phyloP scores from a whole-genome alignment of 1,140 invertebrate species.

The Papilio xuthus region DNA sequence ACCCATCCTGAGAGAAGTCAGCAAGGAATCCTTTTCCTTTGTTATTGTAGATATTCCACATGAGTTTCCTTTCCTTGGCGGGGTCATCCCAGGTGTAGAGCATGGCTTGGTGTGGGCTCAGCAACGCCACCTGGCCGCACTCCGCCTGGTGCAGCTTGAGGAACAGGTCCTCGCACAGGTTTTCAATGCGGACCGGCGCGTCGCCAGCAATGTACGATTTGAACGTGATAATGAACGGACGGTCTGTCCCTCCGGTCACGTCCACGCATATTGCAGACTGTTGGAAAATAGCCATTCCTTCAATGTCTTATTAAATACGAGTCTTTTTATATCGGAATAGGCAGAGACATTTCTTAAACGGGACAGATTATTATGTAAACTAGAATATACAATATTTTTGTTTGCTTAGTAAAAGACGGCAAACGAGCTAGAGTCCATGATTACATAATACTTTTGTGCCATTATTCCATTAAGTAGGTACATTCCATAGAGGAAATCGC shows the following conservation, averaged over 20 bases:
- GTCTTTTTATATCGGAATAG: not conserved
- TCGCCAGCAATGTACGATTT: conserved; percentile 86
- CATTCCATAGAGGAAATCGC: conserved; percentile 23
- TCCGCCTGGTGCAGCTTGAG: conserved; percentile 88
- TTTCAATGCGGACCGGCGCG: conserved; percentile 90
- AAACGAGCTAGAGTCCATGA: too few relatives aligned
- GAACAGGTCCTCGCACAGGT: conserved; percentile 91
- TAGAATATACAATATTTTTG: too few relatives aligned
- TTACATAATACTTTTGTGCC: not conserved
- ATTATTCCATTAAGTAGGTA: not conserved
- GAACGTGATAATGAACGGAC: conserved; percentile 88
- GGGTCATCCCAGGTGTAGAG: conserved; percentile 95
- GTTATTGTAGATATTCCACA: conserved; percentile 93
- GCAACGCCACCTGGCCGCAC: conserved; percentile 85
- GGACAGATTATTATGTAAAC: too few relatives aligned
- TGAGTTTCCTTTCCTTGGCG: conserved; percentile 85
- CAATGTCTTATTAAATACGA: not conserved
- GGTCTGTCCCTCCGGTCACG: conserved; percentile 87
- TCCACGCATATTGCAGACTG: conserved; percentile 89
- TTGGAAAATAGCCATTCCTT: conserved; percentile 18
- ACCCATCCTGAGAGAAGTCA: conserved; percentile 87
- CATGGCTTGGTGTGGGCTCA: conserved; percentile 90
- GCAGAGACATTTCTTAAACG: too few relatives aligned
- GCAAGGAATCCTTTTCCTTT: conserved; percentile 88
- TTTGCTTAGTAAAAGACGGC: too few relatives aligned